These are phyloP conservation scores for Lepus europaeus DNA, from an alignment of 2,113 vertebrate species.

Conservation along the genomic window DNA sequence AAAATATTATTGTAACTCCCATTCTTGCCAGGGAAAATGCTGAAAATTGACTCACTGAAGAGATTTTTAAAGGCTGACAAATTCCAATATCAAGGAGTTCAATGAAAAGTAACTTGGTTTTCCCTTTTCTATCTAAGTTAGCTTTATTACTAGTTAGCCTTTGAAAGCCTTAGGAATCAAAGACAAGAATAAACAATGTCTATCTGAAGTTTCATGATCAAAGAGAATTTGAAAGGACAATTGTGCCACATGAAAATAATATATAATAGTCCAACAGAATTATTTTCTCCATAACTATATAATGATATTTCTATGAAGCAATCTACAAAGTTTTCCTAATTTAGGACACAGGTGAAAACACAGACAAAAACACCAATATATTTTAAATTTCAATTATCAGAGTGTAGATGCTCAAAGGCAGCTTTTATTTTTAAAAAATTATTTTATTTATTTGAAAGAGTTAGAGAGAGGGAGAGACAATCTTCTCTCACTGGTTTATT, in stretches of 20 bases:
- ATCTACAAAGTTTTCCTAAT: slow-evolving; percentile 19
- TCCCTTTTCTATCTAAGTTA: background rate
- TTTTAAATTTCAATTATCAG: slow-evolving; percentile 10
- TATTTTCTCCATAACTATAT: background rate
- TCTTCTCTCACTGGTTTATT: no score
- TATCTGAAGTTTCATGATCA: slow-evolving; percentile 15
- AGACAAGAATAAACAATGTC: background rate
- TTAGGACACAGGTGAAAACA: background rate
- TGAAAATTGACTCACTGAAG: background rate
- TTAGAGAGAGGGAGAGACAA: no score
- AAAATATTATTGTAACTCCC: background rate
- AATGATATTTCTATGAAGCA: background rate
- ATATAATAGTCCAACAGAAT: background rate
- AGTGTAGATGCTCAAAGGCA: slow-evolving; percentile 17
- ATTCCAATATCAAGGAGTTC: background rate
- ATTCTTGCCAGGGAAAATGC: background rate
- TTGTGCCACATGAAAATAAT: background rate
- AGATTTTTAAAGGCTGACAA: background rate
- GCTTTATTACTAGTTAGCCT: background rate
- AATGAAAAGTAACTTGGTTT: slow-evolving; percentile 1
- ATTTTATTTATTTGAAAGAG: no score
- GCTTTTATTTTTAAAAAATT: background rate
- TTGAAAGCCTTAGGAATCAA: background rate
- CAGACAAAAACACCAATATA: background rate
- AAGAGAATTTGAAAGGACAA: slow-evolving; percentile 44